Conservation (phyloP, 1,140 invertebrate genomes). For the Drosophila lowei region DNA sequence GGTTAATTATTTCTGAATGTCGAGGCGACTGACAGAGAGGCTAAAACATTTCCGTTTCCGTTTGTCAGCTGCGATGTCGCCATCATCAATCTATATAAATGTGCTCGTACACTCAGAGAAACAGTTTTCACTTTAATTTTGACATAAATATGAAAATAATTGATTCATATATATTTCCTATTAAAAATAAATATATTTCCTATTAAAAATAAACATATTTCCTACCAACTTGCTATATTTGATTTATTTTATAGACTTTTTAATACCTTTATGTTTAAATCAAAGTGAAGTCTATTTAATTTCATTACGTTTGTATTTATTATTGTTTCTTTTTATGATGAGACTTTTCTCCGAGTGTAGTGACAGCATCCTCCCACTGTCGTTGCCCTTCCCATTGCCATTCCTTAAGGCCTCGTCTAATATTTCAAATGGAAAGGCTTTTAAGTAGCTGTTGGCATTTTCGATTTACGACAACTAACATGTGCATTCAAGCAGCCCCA, state of each 20-base stretch:
- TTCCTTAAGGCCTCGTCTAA: slow-evolving; percentile 6
- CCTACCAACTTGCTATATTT: too few species aligned
- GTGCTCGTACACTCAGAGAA: not conserved
- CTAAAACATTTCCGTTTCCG: slow-evolving; percentile 67
- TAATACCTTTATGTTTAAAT: too few species aligned
- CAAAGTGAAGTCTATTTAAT: not conserved
- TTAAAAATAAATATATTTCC: too few species aligned
- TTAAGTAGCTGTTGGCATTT: slow-evolving; percentile 59
- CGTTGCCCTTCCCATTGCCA: not conserved
- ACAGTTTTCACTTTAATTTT: too few species aligned
- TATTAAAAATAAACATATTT: too few species aligned
- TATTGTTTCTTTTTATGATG: too few species aligned
- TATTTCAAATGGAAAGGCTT: slow-evolving; percentile 47
- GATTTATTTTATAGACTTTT: too few species aligned
- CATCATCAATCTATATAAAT: slow-evolving; percentile 73
- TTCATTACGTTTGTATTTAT: not conserved
- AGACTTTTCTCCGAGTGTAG: not conserved
- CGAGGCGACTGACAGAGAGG: slow-evolving; percentile 23
- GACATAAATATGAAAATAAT: too few species aligned
- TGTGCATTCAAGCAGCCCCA: not conserved
- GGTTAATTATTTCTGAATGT: slow-evolving; percentile 74
- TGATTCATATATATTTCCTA: too few species aligned
- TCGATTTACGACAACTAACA: slow-evolving; percentile 55
- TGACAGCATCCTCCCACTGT: not conserved
- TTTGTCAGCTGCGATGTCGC: slow-evolving; percentile 44